phyloP scores from a whole-genome alignment of 2,888 invertebrate species.

The Mesorhabditis belari region DNA sequence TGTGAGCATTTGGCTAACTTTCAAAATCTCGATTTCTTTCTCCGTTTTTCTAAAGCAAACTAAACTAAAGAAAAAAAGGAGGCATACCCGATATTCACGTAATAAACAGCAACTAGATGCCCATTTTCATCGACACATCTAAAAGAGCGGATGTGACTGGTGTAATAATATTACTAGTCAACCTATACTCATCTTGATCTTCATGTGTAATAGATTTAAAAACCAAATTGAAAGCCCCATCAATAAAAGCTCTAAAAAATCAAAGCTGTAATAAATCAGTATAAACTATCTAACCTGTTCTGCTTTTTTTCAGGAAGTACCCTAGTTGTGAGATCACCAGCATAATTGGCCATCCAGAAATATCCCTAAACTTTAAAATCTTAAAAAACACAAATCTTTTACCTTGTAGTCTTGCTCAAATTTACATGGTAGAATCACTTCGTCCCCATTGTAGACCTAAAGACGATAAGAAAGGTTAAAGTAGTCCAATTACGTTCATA shows the following conservation, averaged over 20 bases:
- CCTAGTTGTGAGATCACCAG: neutral
- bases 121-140: neutral
- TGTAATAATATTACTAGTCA: too few relatives aligned
- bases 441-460: neutral
- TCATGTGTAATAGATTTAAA: neutral
- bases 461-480: neutral
- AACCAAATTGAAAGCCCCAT: neutral
- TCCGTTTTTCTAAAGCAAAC: too few relatives aligned
- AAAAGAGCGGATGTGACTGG: neutral
- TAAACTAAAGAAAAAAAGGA: too few relatives aligned
- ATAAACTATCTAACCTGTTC: neutral
- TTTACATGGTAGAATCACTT: neutral
- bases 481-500: neutral
- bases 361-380: neutral
- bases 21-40: neutral
- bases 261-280: neutral
- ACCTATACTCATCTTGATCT: neutral
- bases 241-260: neutral
- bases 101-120: neutral
- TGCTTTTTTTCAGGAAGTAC: neutral
- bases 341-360: neutral
- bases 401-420: neutral
- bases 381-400: neutral
- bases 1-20: neutral
- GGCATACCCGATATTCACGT: too few relatives aligned